phyloP scores from a whole-genome alignment of 2,888 invertebrate species.

The Buathra laborator region DNA sequence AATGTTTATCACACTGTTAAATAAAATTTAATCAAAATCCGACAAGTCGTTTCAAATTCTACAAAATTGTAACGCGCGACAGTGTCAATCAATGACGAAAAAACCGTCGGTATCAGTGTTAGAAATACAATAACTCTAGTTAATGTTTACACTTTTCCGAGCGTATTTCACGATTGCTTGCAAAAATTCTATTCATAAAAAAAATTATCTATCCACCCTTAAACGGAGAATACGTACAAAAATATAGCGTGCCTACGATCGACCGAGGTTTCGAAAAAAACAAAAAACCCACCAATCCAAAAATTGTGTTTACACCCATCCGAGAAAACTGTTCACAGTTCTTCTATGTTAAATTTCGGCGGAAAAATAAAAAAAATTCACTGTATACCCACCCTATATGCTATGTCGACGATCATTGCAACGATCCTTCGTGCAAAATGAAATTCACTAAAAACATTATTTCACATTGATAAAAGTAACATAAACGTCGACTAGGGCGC shows the following conservation, averaged over 20 bases:
- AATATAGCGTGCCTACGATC: neutral
- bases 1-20: no score
- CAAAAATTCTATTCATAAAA: no score
- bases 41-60: no score
- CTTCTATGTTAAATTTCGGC: neutral
- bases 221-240: no score
- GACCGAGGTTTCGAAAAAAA: neutral
- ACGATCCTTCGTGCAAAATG: neutral
- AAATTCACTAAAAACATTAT: neutral
- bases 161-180: no score
- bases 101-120: no score
- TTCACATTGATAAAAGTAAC: slow-evolving; percentile 14
- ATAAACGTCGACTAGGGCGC: slow-evolving; percentile 44
- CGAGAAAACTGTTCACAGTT: neutral
- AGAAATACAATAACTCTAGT: no score
- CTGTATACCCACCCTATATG: slow-evolving; percentile 3
- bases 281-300: neutral
- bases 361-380: neutral
- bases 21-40: no score
- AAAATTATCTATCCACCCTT: no score
- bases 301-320: neutral
- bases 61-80: no score
- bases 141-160: no score
- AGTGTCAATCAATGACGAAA: no score
- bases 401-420: slow-evolving; percentile 9